phyloP scores from a whole-genome alignment of 2,888 invertebrate genomes.

The Limnephilus lunatus region DNA sequence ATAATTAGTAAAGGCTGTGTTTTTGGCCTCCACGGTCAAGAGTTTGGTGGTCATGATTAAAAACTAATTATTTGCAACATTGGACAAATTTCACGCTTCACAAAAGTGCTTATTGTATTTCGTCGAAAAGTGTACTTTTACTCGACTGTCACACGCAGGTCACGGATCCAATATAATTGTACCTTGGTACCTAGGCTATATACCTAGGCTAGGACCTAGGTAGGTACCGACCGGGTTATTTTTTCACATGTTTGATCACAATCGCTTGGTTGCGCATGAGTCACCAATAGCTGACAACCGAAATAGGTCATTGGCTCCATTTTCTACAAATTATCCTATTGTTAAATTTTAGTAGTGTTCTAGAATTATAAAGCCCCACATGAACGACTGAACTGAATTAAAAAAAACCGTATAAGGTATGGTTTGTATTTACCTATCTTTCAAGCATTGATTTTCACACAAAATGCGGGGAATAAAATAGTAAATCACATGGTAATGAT shows the following conservation, averaged over 20 bases:
- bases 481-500: too few relatives aligned
- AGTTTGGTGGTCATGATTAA: not conserved
- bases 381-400: not conserved
- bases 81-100: not conserved
- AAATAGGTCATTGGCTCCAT: constrained; percentile 53
- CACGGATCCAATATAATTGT: not conserved
- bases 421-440: not conserved
- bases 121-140: not conserved
- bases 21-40: not conserved
- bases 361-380: not conserved
- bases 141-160: not conserved
- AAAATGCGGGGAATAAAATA: not conserved
- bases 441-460: not conserved
- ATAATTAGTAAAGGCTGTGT: not conserved
- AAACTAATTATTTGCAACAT: not conserved
- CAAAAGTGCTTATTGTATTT: not conserved
- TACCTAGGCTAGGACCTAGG: not conserved
- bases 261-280: constrained; percentile 43
- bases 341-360: constrained; percentile 39
- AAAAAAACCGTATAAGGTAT: not conserved
- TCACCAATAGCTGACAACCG: constrained; percentile 30
- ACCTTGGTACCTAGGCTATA: not conserved
- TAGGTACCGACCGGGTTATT: not conserved
- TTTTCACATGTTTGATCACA: constrained; percentile 19
- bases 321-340: constrained; percentile 44